phyloP scores from a whole-genome alignment of 2,113 vertebrate genomes.

The Petrocephalus microphthalmus region DNA sequence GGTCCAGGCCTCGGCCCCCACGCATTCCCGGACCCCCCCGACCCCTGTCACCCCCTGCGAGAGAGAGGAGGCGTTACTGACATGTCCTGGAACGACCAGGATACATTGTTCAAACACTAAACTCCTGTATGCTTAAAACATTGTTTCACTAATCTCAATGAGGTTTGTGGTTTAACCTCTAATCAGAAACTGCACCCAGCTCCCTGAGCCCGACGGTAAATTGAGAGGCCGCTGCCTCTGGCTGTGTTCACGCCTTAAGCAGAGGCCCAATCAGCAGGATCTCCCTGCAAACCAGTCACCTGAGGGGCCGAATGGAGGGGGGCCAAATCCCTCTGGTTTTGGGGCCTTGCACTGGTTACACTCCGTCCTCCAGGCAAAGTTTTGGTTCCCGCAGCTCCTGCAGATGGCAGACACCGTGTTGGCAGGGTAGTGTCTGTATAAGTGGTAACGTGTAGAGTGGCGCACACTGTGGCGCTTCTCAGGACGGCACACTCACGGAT shows the following conservation, averaged over 20 bases:
- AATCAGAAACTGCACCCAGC: background rate
- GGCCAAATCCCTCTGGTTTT: constrained; percentile 85
- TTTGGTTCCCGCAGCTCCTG: constrained; percentile 95
- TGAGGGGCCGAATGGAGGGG: constrained; percentile 81
- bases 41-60: constrained; percentile 73
- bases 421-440: background rate
- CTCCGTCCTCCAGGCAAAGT: constrained; percentile 96
- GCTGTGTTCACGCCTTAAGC: no score
- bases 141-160: background rate
- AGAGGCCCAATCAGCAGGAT: background rate
- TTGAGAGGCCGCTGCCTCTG: background rate
- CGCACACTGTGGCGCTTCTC: no score
- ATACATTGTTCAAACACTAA: background rate
- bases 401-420: background rate
- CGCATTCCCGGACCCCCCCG: constrained; percentile 87
- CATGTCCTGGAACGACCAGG: background rate
- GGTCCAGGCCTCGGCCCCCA: constrained; percentile 86
- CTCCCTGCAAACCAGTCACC: constrained; percentile 55
- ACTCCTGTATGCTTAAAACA: background rate
- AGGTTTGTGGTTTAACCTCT: background rate
- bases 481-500: constrained; percentile 71
- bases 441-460: background rate
- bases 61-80: constrained; percentile 39
- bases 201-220: background rate
- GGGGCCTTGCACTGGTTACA: constrained; percentile 99